Evolutionary conservation across 2,797 vertebrate genomes (phyloP).

Genomic region (Petrocephalus sullivani): DNA sequence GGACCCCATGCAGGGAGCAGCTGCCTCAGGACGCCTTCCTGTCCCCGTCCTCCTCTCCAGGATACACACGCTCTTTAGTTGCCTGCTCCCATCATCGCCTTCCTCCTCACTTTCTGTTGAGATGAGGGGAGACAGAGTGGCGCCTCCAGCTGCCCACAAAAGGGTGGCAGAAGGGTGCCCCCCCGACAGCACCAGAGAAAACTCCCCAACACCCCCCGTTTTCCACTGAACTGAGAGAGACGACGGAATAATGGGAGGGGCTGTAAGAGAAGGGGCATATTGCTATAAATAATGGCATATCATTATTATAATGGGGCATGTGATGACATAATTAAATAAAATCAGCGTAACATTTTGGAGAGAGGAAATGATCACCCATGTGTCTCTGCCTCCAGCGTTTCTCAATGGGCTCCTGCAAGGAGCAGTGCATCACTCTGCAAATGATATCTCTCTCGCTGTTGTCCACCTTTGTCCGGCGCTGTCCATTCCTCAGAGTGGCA

Average conservation of each 20-base stretch:
- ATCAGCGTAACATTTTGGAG: background rate
- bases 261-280: slow-evolving; percentile 32
- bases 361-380: slow-evolving; percentile 42
- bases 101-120: slow-evolving; percentile 61
- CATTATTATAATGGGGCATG: background rate
- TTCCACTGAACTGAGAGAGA: slow-evolving; percentile 70
- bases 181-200: slow-evolving; percentile 59
- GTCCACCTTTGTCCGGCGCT: slow-evolving; percentile 25
- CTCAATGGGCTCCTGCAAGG: slow-evolving; percentile 58
- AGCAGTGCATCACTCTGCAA: slow-evolving; percentile 63
- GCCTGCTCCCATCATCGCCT: slow-evolving; percentile 49
- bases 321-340: background rate
- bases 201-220: slow-evolving; percentile 61
- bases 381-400: slow-evolving; percentile 52
- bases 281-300: slow-evolving; percentile 1
- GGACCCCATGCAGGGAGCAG: background rate
- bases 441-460: slow-evolving; percentile 45
- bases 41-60: slow-evolving; percentile 42
- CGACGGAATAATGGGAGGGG: slow-evolving; percentile 53
- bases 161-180: slow-evolving; percentile 52
- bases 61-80: slow-evolving; percentile 62
- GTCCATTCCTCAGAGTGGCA: slow-evolving; percentile 45
- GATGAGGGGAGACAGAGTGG: slow-evolving; percentile 45
- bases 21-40: background rate
- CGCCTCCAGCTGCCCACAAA: slow-evolving; percentile 60